Percentiles rank a stretch among this genome's conserved stretches.
phyloP scores from a whole-genome alignment of 2,797 vertebrate genomes.

The Xerus rutilus region DNA sequence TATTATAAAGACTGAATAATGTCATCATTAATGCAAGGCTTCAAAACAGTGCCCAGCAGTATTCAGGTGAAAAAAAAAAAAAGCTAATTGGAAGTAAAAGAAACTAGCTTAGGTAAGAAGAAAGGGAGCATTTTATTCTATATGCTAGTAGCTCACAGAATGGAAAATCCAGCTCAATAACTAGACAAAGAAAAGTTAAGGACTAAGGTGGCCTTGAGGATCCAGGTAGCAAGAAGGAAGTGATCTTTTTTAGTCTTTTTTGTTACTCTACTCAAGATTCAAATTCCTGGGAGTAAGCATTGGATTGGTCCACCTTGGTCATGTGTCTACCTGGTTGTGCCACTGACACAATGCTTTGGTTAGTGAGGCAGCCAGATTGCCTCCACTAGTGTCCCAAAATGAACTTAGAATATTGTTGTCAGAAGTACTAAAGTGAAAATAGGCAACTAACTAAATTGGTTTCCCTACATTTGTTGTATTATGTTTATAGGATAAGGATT shows the following conservation, averaged over 20 bases:
- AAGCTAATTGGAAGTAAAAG: slow-evolving; percentile 10
- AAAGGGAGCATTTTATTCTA: slow-evolving; percentile 13
- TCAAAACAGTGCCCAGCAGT: not conserved
- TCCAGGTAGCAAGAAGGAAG: not conserved
- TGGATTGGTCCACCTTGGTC: not conserved
- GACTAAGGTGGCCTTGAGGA: not conserved
- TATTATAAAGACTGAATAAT: slow-evolving; percentile 42
- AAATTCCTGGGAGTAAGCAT: not conserved
- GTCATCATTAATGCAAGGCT: slow-evolving; percentile 37
- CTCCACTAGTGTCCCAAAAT: not conserved
- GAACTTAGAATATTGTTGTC: not conserved
- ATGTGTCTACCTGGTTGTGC: not conserved
- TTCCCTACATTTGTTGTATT: slow-evolving; percentile 5
- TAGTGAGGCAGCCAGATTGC: not conserved
- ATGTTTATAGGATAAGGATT: not conserved
- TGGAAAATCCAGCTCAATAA: not conserved
- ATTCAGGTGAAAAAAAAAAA: slow-evolving; percentile 43
- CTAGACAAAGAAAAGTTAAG: slow-evolving; percentile 35
- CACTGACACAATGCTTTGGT: not conserved
- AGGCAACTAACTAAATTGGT: not conserved
- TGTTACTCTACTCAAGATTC: slow-evolving; percentile 5
- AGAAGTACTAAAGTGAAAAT: not conserved
- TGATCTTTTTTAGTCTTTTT: slow-evolving; percentile 27
- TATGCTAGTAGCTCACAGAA: not conserved
- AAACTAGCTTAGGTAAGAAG: slow-evolving; percentile 15